Percentiles rank a stretch among this genome's conserved stretches.
Evolutionary conservation across 2,888 invertebrate genomes (phyloP).

Genomic region (Trilocha varians): DNA sequence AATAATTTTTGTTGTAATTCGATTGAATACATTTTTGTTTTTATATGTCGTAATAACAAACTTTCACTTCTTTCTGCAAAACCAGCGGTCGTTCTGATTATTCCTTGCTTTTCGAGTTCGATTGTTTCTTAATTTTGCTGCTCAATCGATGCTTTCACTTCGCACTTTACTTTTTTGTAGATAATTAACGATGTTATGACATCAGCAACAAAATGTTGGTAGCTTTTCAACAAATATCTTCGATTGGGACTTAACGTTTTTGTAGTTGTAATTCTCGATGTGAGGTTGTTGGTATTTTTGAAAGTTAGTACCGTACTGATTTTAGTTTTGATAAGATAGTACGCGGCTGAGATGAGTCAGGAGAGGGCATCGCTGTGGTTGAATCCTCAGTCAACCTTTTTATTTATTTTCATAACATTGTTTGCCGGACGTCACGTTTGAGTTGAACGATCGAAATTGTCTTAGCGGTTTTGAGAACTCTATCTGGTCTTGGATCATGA

Average conservation of each 20-base stretch:
- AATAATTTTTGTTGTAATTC: conserved; percentile 23
- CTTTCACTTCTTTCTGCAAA: conserved; percentile 53
- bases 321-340: conserved; percentile 34
- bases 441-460: conserved; percentile 56
- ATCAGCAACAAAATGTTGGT: conserved; percentile 19
- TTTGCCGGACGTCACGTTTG: conserved; percentile 62
- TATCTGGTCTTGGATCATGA: conserved; percentile 15
- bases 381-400: conserved; percentile 34
- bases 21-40: conserved; percentile 26
- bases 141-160: conserved; percentile 28
- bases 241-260: conserved; percentile 23
- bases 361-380: conserved; percentile 32
- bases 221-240: conserved; percentile 19
- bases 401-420: conserved; percentile 27
- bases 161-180: conserved; percentile 14
- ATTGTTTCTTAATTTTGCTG: conserved; percentile 25
- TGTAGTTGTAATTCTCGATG: conserved; percentile 23
- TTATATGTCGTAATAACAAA: conserved; percentile 31
- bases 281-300: conserved; percentile 34
- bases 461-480: conserved; percentile 32
- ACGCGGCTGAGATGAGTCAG: conserved; percentile 35
- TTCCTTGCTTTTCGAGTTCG: conserved; percentile 35
- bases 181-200: conserved; percentile 8
- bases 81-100: conserved; percentile 40
- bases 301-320: conserved; percentile 42